Base-by-base conservation (phyloP, 2,797 vertebrate species). In the Clangula hyemalis region DNA sequence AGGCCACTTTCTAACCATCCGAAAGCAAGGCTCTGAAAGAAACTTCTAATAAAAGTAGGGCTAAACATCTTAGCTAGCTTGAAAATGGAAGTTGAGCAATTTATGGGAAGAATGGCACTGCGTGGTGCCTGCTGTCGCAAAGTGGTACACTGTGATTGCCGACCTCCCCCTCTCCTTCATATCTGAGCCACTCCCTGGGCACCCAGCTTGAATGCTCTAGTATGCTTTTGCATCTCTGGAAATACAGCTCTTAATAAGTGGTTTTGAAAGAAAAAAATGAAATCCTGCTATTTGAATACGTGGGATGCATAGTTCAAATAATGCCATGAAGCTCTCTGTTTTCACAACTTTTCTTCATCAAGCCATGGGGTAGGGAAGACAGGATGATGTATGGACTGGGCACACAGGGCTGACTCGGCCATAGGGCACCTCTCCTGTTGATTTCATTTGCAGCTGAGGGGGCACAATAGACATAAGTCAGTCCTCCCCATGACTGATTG, bases 21-120 rank as follows among this genome's bases (percentile, higher is more conserved):
- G 71, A 91, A 80, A 57, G 47, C 57, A 85, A 85, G 27, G 8
- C 36, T 95, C 69, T 87, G 53, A 80, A 92, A 77, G 21, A 73
- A 61, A 53, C 11, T 82, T 66, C 41, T 68, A 21, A 4, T 74
- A 79, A 62, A 13, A 90, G 38, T 36, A 36, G 47, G 11, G 18
- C 34, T 43, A 76, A 76, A 90, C 75, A 39, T 13, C 38, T 30
- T 30, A 43, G 28, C 39, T 61, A 61, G 39, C 74, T 93, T 89
- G 71, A 56, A 57, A 85, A 49, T 61, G 72, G 25, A 83, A 82
- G 65, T 64, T 41, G 36, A 64, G 20, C n/a, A 8, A 15, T 80
- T 74, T 85, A 53, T 0, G 0, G 70, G 60, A 65, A 81, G 78
- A 39, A 15, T 51, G 54, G 27, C 15, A 20, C 30, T 39, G 27